Base-by-base conservation (phyloP, 2,113 vertebrate genomes). In the Calyptomena viridis region DNA sequence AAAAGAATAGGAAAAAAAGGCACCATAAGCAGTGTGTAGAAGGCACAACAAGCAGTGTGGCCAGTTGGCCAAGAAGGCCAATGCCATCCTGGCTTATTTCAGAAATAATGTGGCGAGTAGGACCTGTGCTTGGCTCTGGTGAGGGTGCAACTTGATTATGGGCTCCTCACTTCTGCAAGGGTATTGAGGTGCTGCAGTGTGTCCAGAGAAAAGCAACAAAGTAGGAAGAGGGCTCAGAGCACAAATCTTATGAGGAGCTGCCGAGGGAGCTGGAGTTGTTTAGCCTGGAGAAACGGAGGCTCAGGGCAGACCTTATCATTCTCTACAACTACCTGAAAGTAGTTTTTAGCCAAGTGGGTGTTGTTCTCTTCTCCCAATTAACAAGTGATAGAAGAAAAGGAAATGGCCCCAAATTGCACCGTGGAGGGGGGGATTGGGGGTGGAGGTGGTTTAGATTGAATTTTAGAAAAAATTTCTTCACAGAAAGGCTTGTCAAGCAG, bases 101-200 rank as follows among this genome's bases (percentile, higher is more conserved):
- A 68, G 39, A 40, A 60, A 12, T 0, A 7, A 13, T 4, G 9
- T 11, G 12, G 23, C 8, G 20, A 68, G 9, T 24, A 53, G 39
- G 16, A n/a, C 5, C 28, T 53, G 28, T 22, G 2, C 11, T 39
- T 3, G 6, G 7, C 39, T 19, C 46, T 10, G 18, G 17, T 30
- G 39, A 60, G 11, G 8, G 9, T 5, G 15, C 10, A 44, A 16
- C 5, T 37, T 11, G 14, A 52, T n/a, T 75, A 24, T 75, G 50
- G 52, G 10, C 6, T 3, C 16, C 20, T 46, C 11, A n/a, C 19
- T 35, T 11, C 20, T 20, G 40, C n/a, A n/a, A 75, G 25, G n/a
- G n/a, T 0, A 1, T 22, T 46, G 39, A 75, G 16, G 6, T 21
- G 7, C 20, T 68, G 69, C 42, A 53, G 8, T 1, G 13, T 30